phyloP scores from a whole-genome alignment of 2,113 vertebrate species.

The Microcebus jonahi region DNA sequence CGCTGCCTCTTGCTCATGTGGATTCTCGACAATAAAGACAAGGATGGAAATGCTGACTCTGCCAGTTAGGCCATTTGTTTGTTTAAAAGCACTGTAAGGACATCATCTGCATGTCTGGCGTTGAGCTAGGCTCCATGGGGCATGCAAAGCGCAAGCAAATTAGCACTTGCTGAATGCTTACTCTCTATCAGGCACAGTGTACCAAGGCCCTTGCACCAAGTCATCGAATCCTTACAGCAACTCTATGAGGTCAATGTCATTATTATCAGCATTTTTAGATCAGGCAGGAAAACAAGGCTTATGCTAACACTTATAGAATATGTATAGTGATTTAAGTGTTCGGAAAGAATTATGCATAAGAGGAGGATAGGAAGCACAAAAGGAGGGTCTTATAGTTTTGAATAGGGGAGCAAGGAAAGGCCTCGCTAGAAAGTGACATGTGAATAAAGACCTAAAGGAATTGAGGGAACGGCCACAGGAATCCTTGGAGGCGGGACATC shows the following conservation, averaged over 20 bases:
- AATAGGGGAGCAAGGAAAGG: neutral
- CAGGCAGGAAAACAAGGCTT: neutral
- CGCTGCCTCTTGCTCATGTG: fast-evolving
- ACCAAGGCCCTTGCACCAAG: neutral
- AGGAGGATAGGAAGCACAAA: neutral
- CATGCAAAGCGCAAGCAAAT: neutral
- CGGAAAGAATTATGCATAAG: neutral
- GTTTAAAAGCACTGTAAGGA: neutral
- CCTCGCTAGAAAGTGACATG: neutral
- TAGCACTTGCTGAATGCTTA: neutral
- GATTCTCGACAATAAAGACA: neutral
- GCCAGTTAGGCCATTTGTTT: neutral
- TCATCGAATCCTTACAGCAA: neutral
- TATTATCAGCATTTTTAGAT: neutral
- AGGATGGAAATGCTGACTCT: neutral
- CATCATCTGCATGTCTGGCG: neutral
- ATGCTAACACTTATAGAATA: neutral
- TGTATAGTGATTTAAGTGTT: neutral
- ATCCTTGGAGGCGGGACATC: neutral
- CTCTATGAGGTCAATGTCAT: neutral
- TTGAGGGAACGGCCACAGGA: neutral
- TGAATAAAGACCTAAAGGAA: neutral
- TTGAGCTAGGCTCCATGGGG: neutral
- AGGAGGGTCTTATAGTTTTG: neutral
- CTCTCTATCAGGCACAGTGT: neutral